Evolutionary conservation across 2,797 vertebrate species (phyloP).

Genomic region (Pogonophryne albipinna): DNA sequence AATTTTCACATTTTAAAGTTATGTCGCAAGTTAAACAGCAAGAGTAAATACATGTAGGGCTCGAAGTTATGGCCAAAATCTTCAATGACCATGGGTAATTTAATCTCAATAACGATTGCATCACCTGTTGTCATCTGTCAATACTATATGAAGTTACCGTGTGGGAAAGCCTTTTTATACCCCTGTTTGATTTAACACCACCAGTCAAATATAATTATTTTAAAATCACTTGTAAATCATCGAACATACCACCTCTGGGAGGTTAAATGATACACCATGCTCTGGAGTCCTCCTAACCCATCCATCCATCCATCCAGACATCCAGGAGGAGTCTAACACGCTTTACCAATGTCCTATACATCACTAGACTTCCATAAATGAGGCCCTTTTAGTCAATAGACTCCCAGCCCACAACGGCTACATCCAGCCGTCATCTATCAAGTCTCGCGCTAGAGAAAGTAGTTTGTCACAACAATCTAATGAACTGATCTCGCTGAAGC

Average conservation of each 20-base stretch:
- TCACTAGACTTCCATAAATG: conserved; percentile 60
- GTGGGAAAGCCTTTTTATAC: no score
- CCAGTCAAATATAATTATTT: no score
- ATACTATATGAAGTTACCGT: no score
- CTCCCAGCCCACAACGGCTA: conserved; percentile 39
- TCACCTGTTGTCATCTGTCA: no score
- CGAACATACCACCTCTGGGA: background rate
- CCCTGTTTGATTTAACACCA: no score
- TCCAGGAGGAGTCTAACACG: conserved; percentile 35
- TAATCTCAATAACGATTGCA: no score
- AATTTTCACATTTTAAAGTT: no score
- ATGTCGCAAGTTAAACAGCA: no score
- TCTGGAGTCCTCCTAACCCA: conserved; percentile 9
- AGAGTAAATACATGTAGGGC: no score
- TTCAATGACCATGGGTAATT: no score
- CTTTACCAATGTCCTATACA: conserved; percentile 48
- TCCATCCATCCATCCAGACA: conserved; percentile 33
- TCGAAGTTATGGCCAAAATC: no score
- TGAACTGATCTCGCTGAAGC: conserved; percentile 56
- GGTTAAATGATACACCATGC: conserved; percentile 5
- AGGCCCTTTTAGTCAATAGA: conserved; percentile 66
- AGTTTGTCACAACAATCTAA: conserved; percentile 64
- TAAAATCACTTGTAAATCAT: conserved; percentile 8
- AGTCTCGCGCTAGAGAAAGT: conserved; percentile 45
- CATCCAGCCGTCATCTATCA: conserved; percentile 61